Percentiles rank a stretch among this genome's conserved stretches.
Conservation (phyloP, 2,888 invertebrate genomes). For the Prosapia bicincta region DNA sequence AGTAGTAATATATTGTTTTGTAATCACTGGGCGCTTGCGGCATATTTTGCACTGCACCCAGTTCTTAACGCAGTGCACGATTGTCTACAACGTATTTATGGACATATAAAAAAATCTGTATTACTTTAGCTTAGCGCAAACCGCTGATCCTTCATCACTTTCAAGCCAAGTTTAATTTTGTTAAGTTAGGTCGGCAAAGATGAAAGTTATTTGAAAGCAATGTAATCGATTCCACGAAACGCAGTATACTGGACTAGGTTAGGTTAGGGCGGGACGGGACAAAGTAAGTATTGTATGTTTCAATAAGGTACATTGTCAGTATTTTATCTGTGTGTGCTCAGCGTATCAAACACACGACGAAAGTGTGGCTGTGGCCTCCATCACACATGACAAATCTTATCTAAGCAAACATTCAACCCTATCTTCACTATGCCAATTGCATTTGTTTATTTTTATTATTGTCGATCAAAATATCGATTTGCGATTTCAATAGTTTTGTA, state of each 20-base stretch:
- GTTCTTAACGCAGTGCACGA: too few relatives aligned
- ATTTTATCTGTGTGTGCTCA: neutral
- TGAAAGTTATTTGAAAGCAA: neutral
- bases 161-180: neutral
- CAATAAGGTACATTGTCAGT: neutral
- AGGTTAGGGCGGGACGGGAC: neutral
- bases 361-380: neutral
- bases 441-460: neutral
- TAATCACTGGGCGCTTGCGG: too few relatives aligned
- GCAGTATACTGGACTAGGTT: neutral
- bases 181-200: neutral
- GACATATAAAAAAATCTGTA: too few relatives aligned
- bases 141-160: too few relatives aligned
- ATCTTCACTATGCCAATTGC: neutral
- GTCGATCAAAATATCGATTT: too few relatives aligned
- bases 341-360: neutral
- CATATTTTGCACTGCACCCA: too few relatives aligned
- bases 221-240: neutral
- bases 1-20: too few relatives aligned
- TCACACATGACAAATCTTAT: neutral
- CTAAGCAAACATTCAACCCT: neutral
- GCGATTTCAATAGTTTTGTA: too few relatives aligned
- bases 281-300: neutral
- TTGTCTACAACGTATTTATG: too few relatives aligned
- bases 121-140: too few relatives aligned